A percentile compares a stretch with the other conserved stretches of the same genome.
Conservation (phyloP, 1,140 invertebrate species). For the Plodia interpunctella region DNA sequence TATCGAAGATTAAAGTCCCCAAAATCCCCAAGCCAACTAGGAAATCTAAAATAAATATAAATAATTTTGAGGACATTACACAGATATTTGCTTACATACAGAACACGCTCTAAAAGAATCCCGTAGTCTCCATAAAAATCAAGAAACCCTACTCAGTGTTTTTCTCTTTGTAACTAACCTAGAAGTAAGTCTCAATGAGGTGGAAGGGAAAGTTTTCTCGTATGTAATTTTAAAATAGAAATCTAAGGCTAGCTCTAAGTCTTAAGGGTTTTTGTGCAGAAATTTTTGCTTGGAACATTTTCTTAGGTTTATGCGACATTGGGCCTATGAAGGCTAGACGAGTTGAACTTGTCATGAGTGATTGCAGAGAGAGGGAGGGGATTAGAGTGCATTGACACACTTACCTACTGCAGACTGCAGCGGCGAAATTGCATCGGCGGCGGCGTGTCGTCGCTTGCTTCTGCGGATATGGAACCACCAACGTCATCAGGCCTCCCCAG, state of each 20-base stretch:
- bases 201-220: background rate
- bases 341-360: conserved; percentile 61
- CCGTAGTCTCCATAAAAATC: too few relatives aligned
- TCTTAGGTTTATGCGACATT: conserved; percentile 30
- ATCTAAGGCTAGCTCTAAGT: background rate
- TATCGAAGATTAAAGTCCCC: too few relatives aligned
- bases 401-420: conserved; percentile 68
- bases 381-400: conserved; percentile 70
- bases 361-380: conserved; percentile 57
- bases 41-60: too few relatives aligned
- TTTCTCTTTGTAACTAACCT: too few relatives aligned
- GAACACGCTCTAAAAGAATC: too few relatives aligned
- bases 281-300: conserved; percentile 6
- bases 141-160: too few relatives aligned
- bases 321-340: conserved; percentile 43
- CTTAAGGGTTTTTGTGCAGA: background rate
- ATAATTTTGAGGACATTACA: too few relatives aligned
- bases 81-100: too few relatives aligned
- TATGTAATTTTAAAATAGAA: conserved; percentile 1
- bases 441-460: conserved; percentile 46
- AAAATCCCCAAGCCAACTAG: too few relatives aligned
- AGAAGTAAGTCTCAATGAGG: too few relatives aligned
- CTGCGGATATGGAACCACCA: conserved; percentile 47
- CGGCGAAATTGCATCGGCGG: conserved; percentile 60
- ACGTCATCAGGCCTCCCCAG: conserved; percentile 34